Evolutionary conservation across 2,113 vertebrate species (phyloP).

Genomic region (Smithornis capensis): DNA sequence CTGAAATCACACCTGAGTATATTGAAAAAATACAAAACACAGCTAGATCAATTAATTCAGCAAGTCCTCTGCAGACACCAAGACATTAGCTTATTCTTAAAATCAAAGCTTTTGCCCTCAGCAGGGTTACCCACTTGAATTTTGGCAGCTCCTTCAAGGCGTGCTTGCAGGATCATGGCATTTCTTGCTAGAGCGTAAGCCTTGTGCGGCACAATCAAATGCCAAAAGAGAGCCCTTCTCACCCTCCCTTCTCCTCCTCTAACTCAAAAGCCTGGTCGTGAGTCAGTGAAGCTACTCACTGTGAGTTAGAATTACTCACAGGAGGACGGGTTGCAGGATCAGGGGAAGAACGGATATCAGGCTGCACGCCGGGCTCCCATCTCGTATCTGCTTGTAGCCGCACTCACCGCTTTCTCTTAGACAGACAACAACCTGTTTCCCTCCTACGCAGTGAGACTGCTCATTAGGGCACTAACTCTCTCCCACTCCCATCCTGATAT

Average conservation of each 20-base stretch:
- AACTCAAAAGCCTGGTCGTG: constrained; percentile 30
- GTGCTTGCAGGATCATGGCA: background rate
- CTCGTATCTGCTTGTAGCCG: constrained; percentile 33
- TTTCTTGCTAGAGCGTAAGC: constrained; percentile 1
- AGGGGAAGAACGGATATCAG: constrained; percentile 54
- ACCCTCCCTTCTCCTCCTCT: constrained; percentile 19
- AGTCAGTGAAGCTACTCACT: constrained; percentile 57
- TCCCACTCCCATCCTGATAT: constrained; percentile 65
- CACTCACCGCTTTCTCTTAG: constrained; percentile 33
- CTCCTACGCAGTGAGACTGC: constrained; percentile 64
- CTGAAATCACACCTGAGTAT: background rate
- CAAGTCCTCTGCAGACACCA: background rate
- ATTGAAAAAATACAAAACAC: background rate
- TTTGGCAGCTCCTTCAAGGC: constrained; percentile 38
- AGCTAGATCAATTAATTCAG: background rate
- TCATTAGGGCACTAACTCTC: constrained; percentile 67
- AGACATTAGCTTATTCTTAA: background rate
- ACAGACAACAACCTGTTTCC: constrained; percentile 65
- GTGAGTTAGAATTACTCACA: constrained; percentile 57
- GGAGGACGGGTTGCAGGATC: constrained; percentile 52
- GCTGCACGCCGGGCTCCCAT: constrained; percentile 25
- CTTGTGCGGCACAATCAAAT: background rate
- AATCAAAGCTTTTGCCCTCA: constrained; percentile 2
- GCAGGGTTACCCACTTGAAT: background rate
- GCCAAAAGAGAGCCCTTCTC: constrained; percentile 14